phyloP scores from a whole-genome alignment of 2,888 invertebrate species.

The Gandaritis pyraliata region DNA sequence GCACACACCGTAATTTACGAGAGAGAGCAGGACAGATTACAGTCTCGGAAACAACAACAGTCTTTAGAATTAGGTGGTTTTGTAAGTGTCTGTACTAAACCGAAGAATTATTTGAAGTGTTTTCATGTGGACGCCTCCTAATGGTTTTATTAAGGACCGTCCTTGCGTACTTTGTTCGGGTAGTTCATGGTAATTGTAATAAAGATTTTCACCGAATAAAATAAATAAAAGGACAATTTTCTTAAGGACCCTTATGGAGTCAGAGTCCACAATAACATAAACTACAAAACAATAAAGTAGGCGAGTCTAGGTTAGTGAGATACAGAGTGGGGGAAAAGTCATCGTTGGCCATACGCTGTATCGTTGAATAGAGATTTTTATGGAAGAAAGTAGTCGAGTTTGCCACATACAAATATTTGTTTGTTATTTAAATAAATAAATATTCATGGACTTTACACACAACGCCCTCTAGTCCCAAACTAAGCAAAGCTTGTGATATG shows the following conservation, averaged over 20 bases:
- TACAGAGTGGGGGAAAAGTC: too few relatives aligned
- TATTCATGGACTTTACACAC: too few relatives aligned
- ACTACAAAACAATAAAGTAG: too few relatives aligned
- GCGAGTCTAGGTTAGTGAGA: too few relatives aligned
- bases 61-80: slow-evolving; percentile 28
- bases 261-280: too few relatives aligned
- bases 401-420: too few relatives aligned
- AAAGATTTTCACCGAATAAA: neutral
- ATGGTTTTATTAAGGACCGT: slow-evolving; percentile 7
- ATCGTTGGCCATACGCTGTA: too few relatives aligned
- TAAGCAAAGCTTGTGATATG: too few relatives aligned
- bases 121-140: slow-evolving; percentile 13
- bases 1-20: slow-evolving; percentile 34
- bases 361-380: too few relatives aligned
- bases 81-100: slow-evolving; percentile 27
- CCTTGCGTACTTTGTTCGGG: neutral
- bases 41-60: slow-evolving; percentile 12
- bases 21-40: slow-evolving; percentile 29
- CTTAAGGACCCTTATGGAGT: neutral
- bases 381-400: too few relatives aligned
- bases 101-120: slow-evolving; percentile 16
- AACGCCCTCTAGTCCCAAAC: too few relatives aligned
- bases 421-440: too few relatives aligned
- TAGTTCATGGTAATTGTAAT: neutral
- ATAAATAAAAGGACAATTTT: neutral